Evolutionary conservation across 2,888 invertebrate genomes (phyloP).

Genomic region (Melinaea marsaeus): DNA sequence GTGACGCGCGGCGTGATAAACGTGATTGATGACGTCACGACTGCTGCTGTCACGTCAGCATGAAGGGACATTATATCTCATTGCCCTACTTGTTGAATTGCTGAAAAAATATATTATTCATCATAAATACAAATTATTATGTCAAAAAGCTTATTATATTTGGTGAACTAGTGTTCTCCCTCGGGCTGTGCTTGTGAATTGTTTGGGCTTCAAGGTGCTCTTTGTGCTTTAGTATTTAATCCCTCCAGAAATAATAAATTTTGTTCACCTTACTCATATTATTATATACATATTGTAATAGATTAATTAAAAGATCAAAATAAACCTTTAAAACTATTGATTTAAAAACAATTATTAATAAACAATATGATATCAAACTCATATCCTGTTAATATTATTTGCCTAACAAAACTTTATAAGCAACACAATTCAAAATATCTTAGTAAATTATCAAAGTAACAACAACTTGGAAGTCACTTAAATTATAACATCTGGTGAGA

Average conservation of each 20-base stretch:
- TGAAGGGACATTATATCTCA: constrained; percentile 24
- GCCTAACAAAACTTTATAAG: not conserved
- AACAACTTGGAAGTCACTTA: not conserved
- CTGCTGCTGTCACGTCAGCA: constrained; percentile 37
- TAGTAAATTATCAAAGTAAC: constrained; percentile 2
- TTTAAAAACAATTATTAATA: not conserved
- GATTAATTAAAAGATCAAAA: not conserved
- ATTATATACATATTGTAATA: too few relatives aligned
- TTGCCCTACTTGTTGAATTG: constrained; percentile 38
- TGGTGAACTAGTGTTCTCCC: too few relatives aligned
- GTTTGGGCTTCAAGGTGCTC: too few relatives aligned
- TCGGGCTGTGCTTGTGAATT: too few relatives aligned
- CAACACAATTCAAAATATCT: constrained; percentile 2
- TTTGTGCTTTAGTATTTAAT: too few relatives aligned
- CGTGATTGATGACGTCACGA: constrained; percentile 71
- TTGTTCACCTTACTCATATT: too few relatives aligned
- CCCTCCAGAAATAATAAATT: too few relatives aligned
- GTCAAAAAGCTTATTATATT: not conserved
- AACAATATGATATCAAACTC: not conserved
- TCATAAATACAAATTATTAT: not conserved
- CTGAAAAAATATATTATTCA: constrained; percentile 9
- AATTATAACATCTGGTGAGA: too few relatives aligned
- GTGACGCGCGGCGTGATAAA: constrained; percentile 52
- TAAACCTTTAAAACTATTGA: not conserved
- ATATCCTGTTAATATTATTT: not conserved